These are phyloP conservation scores for Uria aalge DNA, from an alignment of 2,113 vertebrate genomes.

Conservation along the genomic window DNA sequence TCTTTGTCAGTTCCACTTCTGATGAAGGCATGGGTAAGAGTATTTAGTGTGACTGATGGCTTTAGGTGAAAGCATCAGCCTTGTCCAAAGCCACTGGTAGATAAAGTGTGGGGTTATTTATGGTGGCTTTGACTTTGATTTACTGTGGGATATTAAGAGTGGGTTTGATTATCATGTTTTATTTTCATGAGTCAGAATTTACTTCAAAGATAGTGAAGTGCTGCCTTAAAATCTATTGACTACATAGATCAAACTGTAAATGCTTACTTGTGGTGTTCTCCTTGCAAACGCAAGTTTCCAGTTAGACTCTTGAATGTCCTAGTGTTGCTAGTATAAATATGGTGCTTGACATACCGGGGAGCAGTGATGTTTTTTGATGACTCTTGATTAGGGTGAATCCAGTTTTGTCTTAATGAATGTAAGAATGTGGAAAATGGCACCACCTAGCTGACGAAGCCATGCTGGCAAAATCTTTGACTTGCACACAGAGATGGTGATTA, in stretches of 20 bases:
- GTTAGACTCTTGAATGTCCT: neutral
- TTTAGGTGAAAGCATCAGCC: neutral
- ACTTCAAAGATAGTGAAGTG: neutral
- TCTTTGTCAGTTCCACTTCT: neutral
- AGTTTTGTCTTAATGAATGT: neutral
- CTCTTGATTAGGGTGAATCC: neutral
- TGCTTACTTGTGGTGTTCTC: accelerated
- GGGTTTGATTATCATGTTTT: neutral
- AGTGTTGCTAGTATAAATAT: neutral
- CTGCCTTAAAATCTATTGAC: neutral
- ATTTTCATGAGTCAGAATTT: neutral
- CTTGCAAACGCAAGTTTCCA: neutral
- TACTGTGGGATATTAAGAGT: neutral
- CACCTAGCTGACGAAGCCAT: neutral
- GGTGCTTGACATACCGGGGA: neutral
- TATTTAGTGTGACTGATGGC: neutral
- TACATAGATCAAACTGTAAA: neutral
- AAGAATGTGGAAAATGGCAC: neutral
- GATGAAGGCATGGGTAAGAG: neutral
- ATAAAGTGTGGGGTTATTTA: neutral
- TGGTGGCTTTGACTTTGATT: neutral
- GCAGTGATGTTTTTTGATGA: neutral
- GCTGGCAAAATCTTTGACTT: neutral
- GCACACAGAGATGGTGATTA: accelerated
- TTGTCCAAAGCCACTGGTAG: neutral